A percentile compares a stretch with the other conserved stretches of the same genome.
Conservation (phyloP, 2,888 invertebrate genomes). For the Eremobia ochroleuca region DNA sequence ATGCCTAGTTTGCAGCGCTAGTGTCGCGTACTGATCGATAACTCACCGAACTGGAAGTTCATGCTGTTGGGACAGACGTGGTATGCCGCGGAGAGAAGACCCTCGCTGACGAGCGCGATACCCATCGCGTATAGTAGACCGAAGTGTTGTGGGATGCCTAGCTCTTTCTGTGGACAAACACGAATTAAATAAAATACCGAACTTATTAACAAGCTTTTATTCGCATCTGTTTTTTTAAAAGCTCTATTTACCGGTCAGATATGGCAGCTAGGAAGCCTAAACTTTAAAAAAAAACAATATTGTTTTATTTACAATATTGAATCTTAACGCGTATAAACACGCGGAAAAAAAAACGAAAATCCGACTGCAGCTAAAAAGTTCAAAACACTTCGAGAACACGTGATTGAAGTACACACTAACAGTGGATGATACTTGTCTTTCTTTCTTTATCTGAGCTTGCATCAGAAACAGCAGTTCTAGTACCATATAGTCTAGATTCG, state of each 20-base stretch:
- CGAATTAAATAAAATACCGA: no score
- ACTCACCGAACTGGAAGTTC: conserved; percentile 97
- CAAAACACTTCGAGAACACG: neutral
- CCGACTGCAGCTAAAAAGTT: no score
- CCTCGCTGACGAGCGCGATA: conserved; percentile 96
- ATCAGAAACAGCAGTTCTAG: conserved; percentile 95
- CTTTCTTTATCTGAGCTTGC: conserved; percentile 80
- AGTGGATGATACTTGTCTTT: no score
- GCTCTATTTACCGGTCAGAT: no score
- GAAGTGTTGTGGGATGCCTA: conserved; percentile 95
- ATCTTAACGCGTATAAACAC: no score
- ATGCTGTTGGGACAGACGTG: conserved; percentile 97
- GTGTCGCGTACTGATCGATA: neutral
- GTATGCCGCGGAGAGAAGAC: conserved; percentile 96
- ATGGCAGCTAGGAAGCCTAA: no score
- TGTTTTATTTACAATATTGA: no score
- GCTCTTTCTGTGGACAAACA: conserved; percentile 83
- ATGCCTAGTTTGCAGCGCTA: neutral
- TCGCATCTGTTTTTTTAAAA: no score
- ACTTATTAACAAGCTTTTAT: no score
- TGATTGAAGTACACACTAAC: no score
- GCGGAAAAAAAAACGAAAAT: no score
- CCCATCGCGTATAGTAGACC: conserved; percentile 97
- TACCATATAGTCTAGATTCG: conserved; percentile 96
- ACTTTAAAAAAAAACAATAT: no score